These are phyloP conservation scores for Taxidea taxus DNA, from an alignment of 2,113 vertebrate genomes.

Conservation along the genomic window DNA sequence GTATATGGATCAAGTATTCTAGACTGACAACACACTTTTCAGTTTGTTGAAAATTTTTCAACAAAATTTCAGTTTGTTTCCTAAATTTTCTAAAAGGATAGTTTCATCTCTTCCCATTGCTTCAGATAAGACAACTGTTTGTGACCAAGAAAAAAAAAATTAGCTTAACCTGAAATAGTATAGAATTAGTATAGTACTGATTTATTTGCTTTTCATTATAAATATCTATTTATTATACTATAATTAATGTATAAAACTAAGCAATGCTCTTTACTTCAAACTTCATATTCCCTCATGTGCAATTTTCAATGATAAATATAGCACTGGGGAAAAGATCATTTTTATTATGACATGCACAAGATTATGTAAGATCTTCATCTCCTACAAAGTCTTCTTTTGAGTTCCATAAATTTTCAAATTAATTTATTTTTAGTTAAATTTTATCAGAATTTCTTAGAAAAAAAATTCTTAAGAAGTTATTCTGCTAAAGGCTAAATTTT, in stretches of 20 bases:
- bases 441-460: constrained; percentile 41
- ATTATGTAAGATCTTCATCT: constrained; percentile 6
- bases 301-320: constrained; percentile 18
- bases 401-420: constrained; percentile 24
- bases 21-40: constrained; percentile 17
- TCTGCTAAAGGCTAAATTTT: constrained; percentile 15
- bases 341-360: not conserved
- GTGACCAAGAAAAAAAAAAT: not conserved
- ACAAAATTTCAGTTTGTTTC: constrained; percentile 40
- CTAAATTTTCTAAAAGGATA: constrained; percentile 22
- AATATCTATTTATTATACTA: not conserved
- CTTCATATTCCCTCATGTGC: not conserved
- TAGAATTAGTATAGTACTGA: not conserved
- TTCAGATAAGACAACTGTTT: constrained; percentile 5
- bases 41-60: no score
- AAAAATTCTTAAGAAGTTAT: constrained; percentile 30
- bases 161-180: constrained; percentile 21
- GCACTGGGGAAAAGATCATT: not conserved
- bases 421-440: constrained; percentile 31
- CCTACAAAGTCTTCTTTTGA: not conserved
- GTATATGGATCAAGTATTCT: constrained; percentile 26
- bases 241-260: constrained; percentile 16
- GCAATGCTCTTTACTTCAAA: constrained; percentile 11
- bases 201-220: constrained; percentile 33
- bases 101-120: constrained; percentile 26